Percentiles rank a stretch among this genome's conserved stretches.
Evolutionary conservation across 2,888 invertebrate species (phyloP).

Genomic region (Cephus nigrinus): DNA sequence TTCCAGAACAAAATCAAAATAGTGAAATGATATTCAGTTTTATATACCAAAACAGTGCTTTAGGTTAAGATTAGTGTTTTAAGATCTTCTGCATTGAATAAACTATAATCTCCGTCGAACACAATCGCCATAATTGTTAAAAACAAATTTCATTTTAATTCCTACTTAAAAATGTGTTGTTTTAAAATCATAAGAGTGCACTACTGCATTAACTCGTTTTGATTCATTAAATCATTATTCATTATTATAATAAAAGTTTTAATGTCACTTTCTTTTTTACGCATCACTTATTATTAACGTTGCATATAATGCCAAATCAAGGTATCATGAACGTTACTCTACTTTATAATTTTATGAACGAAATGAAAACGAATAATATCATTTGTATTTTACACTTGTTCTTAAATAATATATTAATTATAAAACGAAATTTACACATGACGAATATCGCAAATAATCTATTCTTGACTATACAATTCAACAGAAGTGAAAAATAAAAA

Average conservation of each 20-base stretch:
- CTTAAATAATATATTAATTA: background rate
- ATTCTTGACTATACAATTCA: background rate
- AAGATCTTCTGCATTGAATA: background rate
- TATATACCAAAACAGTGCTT: conserved; percentile 52
- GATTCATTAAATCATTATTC: background rate
- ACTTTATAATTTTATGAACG: no score
- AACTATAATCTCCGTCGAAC: background rate
- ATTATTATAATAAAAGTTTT: background rate
- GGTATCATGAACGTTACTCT: background rate
- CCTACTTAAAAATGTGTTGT: background rate
- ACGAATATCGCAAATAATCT: background rate
- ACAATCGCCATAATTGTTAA: background rate
- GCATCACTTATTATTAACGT: background rate
- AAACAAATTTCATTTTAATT: background rate
- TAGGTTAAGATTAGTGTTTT: conserved; percentile 31
- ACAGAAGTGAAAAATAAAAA: background rate
- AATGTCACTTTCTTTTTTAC: background rate
- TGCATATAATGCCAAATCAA: background rate
- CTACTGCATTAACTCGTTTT: background rate
- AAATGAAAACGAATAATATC: background rate
- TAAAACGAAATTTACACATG: background rate
- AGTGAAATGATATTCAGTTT: conserved; percentile 63
- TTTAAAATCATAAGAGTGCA: background rate
- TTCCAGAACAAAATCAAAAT: conserved; percentile 60
- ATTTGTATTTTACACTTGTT: background rate